phyloP scores from a whole-genome alignment of 2,113 vertebrate genomes.

The Sebastes fasciatus region DNA sequence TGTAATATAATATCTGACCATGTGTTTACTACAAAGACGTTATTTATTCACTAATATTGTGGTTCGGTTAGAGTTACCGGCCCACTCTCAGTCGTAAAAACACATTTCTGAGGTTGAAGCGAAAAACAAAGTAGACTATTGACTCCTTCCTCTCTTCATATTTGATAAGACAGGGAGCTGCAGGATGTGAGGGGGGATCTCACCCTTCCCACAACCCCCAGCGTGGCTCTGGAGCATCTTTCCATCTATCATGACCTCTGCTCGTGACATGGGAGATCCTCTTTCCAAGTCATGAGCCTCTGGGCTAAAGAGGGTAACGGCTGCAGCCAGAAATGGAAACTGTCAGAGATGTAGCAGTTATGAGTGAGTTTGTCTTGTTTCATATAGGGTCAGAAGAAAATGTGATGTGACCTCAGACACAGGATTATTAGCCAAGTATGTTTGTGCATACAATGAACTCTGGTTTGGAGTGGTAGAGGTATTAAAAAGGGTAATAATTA shows the following conservation, averaged over 20 bases:
- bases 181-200: constrained; percentile 54
- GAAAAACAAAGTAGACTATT: constrained; percentile 23
- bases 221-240: constrained; percentile 43
- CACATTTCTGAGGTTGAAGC: constrained; percentile 4
- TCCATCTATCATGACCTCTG: constrained; percentile 57
- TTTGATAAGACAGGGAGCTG: constrained; percentile 28
- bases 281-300: constrained; percentile 52
- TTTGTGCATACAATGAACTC: background rate
- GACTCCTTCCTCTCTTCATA: constrained; percentile 26
- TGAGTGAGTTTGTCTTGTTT: constrained; percentile 4
- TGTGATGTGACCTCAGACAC: background rate
- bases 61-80: constrained; percentile 20
- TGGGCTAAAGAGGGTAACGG: constrained; percentile 30
- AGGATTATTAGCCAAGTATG: background rate
- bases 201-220: constrained; percentile 69
- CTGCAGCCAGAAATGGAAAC: constrained; percentile 26
- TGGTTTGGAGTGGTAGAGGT: background rate
- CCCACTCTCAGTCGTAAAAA: background rate
- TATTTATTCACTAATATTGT: constrained; percentile 32
- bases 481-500: background rate
- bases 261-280: constrained; percentile 55
- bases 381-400: background rate
- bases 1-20: constrained; percentile 36
- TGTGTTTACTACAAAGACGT: constrained; percentile 41
- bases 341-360: constrained; percentile 18